Evolutionary conservation across 2,888 invertebrate genomes (phyloP), one percentile per base, ranked within the genome.

Genomic region (Pseudococcus jackbeardsleyi): DNA sequence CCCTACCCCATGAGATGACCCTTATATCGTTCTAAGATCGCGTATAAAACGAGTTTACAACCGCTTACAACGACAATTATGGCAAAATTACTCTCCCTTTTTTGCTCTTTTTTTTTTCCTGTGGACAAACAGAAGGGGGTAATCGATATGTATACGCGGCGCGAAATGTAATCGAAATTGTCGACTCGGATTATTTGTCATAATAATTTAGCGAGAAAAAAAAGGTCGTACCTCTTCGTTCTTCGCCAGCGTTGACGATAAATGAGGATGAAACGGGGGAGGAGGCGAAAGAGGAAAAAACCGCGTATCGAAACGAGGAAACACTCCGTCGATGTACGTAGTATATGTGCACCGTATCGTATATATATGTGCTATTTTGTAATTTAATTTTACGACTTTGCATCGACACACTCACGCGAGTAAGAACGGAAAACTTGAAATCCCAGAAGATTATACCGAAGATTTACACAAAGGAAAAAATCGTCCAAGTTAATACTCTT

Each of bases 381-480:
- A 82, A 82, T 82, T 82, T 82, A 46, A 82, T 82, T 82, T 82
- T 82, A 82, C 79, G 79, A 82, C 79, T 82, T 82, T 46, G 79
- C 79, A 82, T 82, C 79, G 79, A 82, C 79, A 46, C 79, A 33
- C 72, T 64, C 33, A 77, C 77, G 77, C 77, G 77, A 77, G 39
- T 77, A 72, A 72, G n/a, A 33, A 72, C 46, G 79, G 19, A 46
- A 82, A 42, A 42, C 79, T 46, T 15, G 79, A 82, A 82, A 82
- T 82, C 79, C 79, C 79, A 46, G 8, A 82, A 82, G 79, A 82
- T 82, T 39, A 82, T 82, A 46, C 46, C 79, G 79, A 82, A 82
- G 79, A 82, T 82, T 82, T 82, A 82, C 79, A 82, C 79, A 82
- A 82, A 82, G 79, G 79, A 82, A 82, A 82, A 82, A 82, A 46